phyloP scores from a whole-genome alignment of 2,888 invertebrate species.

The Tigriopus californicus region DNA sequence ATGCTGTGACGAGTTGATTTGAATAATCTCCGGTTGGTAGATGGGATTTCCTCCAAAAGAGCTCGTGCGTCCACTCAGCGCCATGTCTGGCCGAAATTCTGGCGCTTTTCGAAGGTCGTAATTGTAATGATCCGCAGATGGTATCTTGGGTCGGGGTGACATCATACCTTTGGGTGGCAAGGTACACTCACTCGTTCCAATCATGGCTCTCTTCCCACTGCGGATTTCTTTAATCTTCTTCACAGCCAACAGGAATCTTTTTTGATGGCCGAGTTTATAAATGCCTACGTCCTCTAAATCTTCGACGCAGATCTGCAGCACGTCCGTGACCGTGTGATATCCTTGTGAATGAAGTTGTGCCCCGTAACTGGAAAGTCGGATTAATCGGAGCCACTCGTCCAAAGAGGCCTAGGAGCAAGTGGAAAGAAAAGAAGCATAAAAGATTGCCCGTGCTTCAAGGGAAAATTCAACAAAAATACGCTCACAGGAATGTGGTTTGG shows the following conservation, averaged over 20 bases:
- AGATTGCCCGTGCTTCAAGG: no score
- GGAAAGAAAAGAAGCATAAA: no score
- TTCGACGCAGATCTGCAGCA: slow-evolving; percentile 91
- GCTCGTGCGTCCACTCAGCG: slow-evolving; percentile 34
- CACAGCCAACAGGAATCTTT: slow-evolving; percentile 89
- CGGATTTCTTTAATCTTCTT: slow-evolving; percentile 85
- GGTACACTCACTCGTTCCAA: slow-evolving; percentile 18
- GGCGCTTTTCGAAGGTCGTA: slow-evolving; percentile 28
- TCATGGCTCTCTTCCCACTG: slow-evolving; percentile 44
- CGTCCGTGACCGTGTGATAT: slow-evolving; percentile 79
- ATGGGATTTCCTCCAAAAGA: neutral
- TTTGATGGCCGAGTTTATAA: slow-evolving; percentile 86
- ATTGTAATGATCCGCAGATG: slow-evolving; percentile 3
- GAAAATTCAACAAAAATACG: no score
- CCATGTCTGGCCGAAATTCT: slow-evolving; percentile 39
- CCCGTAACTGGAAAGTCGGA: slow-evolving; percentile 80
- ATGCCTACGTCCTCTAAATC: slow-evolving; percentile 68
- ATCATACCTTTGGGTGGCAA: slow-evolving; percentile 19
- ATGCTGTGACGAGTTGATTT: neutral
- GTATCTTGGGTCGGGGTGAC: slow-evolving; percentile 27
- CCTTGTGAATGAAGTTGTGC: slow-evolving; percentile 76
- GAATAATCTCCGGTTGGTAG: slow-evolving; percentile 7
- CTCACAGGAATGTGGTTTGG: slow-evolving; percentile 82
- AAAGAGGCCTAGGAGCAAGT: slow-evolving; percentile 51
- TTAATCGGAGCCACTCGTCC: slow-evolving; percentile 79